Base-by-base conservation (phyloP, 2,113 vertebrate genomes). In the Podarcis raffonei region DNA sequence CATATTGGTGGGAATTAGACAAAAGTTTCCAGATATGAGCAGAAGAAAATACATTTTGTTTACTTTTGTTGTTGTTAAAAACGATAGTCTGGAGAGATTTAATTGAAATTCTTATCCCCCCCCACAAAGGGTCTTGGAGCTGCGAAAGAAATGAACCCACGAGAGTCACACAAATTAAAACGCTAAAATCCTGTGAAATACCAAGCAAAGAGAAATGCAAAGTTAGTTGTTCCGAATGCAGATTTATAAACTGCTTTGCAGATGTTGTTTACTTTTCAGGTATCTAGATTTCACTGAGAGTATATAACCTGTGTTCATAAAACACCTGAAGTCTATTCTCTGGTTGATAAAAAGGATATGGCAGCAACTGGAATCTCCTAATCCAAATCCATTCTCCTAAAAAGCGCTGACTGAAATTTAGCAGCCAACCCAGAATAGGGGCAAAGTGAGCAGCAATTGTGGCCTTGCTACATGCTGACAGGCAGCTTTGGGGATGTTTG, bases 91-190 rank as follows among this genome's bases (percentile, higher is more conserved):
- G 11, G 4, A 1, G 22, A 68, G 68, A 87, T 72, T 89, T 91
- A 79, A 57, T 22, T 39, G 1, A 62, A 81, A n/a, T 85, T 82
- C 65, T 82, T 86, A 88, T 65, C 93, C 79, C 91, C 79, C 91
- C 18, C 20, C 7, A 8, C 16, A 81, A 92, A 89, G 89, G 72
- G 66, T 85, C 66, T 89, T 83, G 89, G 85, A 89, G 87, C 90
- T 75, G 80, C 91, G 89, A 91, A 78, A 30, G 66, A 88, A 93
- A 87, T 65, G 35, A 62, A 42, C 39, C 82, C 89, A 93, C 92
- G 82, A 57, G 74, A 92, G 66, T 25, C 68, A 87, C 90, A 93
- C 48, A 48, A 42, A 48, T 90, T 89, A 81, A 85, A 59, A 84
- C 77, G 86, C 90, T 27, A 85, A 90, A 84, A 80, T 35, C 78